Conservation (phyloP, 2,888 invertebrate genomes). For the Siphlonurus alternatus region DNA sequence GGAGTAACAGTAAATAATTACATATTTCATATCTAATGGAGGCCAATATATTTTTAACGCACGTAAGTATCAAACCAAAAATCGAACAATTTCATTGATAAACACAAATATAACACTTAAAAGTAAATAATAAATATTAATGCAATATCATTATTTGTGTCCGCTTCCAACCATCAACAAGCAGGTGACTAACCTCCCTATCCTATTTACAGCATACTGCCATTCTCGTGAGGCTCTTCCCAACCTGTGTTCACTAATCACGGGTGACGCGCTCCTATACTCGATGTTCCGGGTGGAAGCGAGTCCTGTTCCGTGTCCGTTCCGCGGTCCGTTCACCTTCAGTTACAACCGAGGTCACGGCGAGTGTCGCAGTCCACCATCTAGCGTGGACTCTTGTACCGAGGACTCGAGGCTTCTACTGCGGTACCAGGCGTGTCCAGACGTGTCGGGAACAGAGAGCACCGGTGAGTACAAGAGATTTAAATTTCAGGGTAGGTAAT, state of each 20-base stretch:
- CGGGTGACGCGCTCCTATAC: constrained; percentile 74
- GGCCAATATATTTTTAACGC: too few species aligned
- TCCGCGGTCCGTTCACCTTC: constrained; percentile 76
- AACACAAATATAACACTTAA: too few species aligned
- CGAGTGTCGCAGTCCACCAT: constrained; percentile 74
- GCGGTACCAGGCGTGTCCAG: constrained; percentile 86
- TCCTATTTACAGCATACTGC: constrained; percentile 61
- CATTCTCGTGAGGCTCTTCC: constrained; percentile 56
- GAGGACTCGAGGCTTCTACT: constrained; percentile 79
- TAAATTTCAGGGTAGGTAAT: too few species aligned
- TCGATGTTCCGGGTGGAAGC: constrained; percentile 83
- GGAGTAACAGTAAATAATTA: too few species aligned
- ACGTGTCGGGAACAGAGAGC: constrained; percentile 78
- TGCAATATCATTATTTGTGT: too few species aligned
- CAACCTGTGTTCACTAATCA: constrained; percentile 69
- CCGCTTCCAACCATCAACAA: too few species aligned
- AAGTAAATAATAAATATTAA: too few species aligned
- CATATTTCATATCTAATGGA: too few species aligned
- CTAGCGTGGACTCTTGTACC: constrained; percentile 86
- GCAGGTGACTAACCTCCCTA: too few species aligned
- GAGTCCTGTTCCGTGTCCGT: constrained; percentile 76
- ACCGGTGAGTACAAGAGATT: constrained; percentile 60
- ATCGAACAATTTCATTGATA: too few species aligned
- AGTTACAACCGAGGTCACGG: constrained; percentile 85
- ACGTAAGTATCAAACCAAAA: too few species aligned